Evolutionary conservation across 2,888 invertebrate species (phyloP), one percentile per base, ranked within the genome.

Genomic region (Argyresthia goedartella): DNA sequence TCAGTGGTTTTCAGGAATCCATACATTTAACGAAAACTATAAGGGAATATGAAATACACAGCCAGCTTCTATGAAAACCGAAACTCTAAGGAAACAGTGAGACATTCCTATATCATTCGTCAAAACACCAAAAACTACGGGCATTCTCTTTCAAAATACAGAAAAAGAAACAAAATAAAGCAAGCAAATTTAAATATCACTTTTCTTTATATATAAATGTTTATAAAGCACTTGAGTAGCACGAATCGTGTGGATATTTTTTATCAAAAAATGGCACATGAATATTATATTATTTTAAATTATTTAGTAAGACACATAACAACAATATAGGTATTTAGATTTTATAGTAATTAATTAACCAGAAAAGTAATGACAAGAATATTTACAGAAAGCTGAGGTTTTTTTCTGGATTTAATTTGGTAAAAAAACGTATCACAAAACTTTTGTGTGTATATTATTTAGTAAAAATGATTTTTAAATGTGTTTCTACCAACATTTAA

Each of bases 171-270:
- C 57, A 61, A 63, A 64, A 61, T 69, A 67, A 63, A 60, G 65
- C 84, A 85, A 86, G 85, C 85, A 86, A 86, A 86, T 86, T 86
- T 81, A 85, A 84, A 75, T 82, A 84, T 85, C 81, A 65, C 66
- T 67, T 68, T 64, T 64, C 57, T 64, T 52, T 43, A 46, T 71
- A 46, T 71, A 69, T 64, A 68, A 67, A 76, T 76, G 72, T 71
- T 74, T 72, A 75, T 76, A 79, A 81, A 85, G 85, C 84, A 82
- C 84, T 84, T 78, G 71, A 76, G 66, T 82, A 81, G 81, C 81
- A 82, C 76, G 72, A 70, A 71, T 72, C 68, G 71, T 75, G 71
- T 61, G 55, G 55, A 57, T 64, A 63, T 60, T 55, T 55, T 63
- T 67, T 72, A 70, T 73, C 36, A 76, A 76, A 50, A 81, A 81